Percentiles rank a stretch among this genome's conserved stretches.
Evolutionary conservation across 37 sponge, comb jelly and placozoan genomes (phyloP).

Genomic region (Petrosia ficiformis): DNA sequence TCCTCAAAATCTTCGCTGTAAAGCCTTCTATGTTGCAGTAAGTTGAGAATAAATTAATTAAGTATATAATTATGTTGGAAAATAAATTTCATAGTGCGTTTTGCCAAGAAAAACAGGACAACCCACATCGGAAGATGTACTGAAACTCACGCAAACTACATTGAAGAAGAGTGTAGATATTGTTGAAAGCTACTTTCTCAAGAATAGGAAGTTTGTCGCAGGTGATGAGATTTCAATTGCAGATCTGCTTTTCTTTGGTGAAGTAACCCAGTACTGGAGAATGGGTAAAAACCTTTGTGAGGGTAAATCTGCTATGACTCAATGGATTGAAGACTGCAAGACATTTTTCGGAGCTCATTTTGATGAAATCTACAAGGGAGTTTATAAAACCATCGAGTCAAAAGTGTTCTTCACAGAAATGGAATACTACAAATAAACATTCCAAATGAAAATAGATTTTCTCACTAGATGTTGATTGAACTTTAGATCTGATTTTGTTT

Average conservation of each 20-base stretch:
- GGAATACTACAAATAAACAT: neutral
- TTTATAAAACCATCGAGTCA: conserved; percentile 15
- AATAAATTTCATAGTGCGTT: conserved; percentile 14
- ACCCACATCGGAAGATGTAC: conserved; percentile 15
- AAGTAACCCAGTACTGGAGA: conserved; percentile 56
- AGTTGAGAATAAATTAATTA: conserved; percentile 12
- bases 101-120: conserved; percentile 32
- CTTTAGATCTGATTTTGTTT: too few species aligned
- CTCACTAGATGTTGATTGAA: too few species aligned
- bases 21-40: conserved; percentile 37
- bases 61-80: neutral
- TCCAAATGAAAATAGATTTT: too few species aligned
- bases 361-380: conserved; percentile 27
- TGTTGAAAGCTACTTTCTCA: conserved; percentile 58
- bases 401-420: neutral
- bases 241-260: conserved; percentile 49
- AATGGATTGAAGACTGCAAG: conserved; percentile 58
- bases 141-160: neutral
- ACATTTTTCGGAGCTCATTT: conserved; percentile 41
- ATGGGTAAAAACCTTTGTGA: conserved; percentile 43
- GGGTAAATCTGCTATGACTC: conserved; percentile 52
- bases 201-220: conserved; percentile 49
- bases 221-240: conserved; percentile 68
- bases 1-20: conserved; percentile 51
- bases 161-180: conserved; percentile 18